Percentiles rank a stretch among this genome's conserved stretches.
These are phyloP conservation scores for Agonopterix arenella DNA, from an alignment of 2,888 invertebrate species.

Conservation along the genomic window DNA sequence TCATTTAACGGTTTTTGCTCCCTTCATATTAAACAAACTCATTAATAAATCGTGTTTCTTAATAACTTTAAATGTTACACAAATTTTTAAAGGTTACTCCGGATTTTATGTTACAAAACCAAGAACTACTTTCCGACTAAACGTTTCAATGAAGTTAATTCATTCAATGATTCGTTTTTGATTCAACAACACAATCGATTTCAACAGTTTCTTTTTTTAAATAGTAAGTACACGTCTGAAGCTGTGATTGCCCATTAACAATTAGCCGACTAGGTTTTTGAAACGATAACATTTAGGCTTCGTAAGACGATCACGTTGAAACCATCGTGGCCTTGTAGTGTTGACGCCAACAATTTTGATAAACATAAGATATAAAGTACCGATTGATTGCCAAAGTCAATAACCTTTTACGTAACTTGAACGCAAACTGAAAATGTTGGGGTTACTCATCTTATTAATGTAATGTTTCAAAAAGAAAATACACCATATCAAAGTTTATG, in stretches of 20 bases:
- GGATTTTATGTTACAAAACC: constrained; percentile 53
- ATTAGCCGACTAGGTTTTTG: constrained; percentile 18
- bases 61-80: constrained; percentile 41
- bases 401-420: constrained; percentile 25
- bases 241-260: neutral
- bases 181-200: constrained; percentile 8
- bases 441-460: too few relatives aligned
- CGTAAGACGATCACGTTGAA: constrained; percentile 40
- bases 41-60: constrained; percentile 56
- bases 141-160: constrained; percentile 15
- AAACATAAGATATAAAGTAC: too few relatives aligned
- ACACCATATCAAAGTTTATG: constrained; percentile 10
- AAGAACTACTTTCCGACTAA: neutral
- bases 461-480: too few relatives aligned
- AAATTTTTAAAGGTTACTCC: constrained; percentile 46
- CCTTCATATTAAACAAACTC: constrained; percentile 54
- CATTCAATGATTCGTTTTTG: constrained; percentile 12
- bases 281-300: constrained; percentile 31
- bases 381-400: constrained; percentile 22
- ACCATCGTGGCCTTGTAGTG: constrained; percentile 26
- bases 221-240: neutral
- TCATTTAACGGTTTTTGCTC: constrained; percentile 56
- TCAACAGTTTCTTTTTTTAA: neutral
- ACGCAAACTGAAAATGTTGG: too few relatives aligned
- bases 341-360: constrained; percentile 19